Conservation (phyloP, 2,113 vertebrate species). For the Solea solea region DNA sequence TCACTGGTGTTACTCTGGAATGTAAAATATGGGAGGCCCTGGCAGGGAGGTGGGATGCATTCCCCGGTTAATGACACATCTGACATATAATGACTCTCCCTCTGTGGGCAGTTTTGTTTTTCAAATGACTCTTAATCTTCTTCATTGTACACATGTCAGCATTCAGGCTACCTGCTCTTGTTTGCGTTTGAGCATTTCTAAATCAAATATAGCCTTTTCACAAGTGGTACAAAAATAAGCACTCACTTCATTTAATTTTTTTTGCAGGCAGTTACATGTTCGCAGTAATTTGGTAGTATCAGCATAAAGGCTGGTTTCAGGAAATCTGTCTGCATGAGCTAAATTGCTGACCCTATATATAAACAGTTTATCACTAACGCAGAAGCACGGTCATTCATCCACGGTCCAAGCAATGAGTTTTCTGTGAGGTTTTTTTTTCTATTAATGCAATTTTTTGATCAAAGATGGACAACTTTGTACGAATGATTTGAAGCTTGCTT, state of each 20-base stretch:
- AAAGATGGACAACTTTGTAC: constrained; percentile 65
- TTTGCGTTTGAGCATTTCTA: constrained; percentile 1
- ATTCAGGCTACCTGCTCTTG: background rate
- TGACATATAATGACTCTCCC: constrained; percentile 24
- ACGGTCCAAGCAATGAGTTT: constrained; percentile 22
- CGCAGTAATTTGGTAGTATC: background rate
- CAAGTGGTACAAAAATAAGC: no score
- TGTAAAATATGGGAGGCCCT: constrained; percentile 70
- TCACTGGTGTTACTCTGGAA: constrained; percentile 74
- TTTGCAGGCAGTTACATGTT: background rate
- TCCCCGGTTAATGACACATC: constrained; percentile 75
- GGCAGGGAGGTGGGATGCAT: constrained; percentile 64
- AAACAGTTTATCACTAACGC: constrained; percentile 25
- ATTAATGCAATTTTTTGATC: constrained; percentile 52
- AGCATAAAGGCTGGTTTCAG: background rate
- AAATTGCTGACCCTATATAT: background rate
- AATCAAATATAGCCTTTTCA: no score
- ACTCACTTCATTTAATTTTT: background rate
- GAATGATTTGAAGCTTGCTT: constrained; percentile 72
- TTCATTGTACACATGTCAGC: constrained; percentile 4
- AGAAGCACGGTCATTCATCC: constrained; percentile 31
- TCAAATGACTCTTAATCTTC: constrained; percentile 28
- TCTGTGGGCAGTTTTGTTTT: constrained; percentile 27
- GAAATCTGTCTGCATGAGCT: constrained; percentile 1
- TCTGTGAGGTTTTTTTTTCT: constrained; percentile 35